Evolutionary conservation across 2,797 vertebrate genomes (phyloP).

Genomic region (Sebastes itinus): DNA sequence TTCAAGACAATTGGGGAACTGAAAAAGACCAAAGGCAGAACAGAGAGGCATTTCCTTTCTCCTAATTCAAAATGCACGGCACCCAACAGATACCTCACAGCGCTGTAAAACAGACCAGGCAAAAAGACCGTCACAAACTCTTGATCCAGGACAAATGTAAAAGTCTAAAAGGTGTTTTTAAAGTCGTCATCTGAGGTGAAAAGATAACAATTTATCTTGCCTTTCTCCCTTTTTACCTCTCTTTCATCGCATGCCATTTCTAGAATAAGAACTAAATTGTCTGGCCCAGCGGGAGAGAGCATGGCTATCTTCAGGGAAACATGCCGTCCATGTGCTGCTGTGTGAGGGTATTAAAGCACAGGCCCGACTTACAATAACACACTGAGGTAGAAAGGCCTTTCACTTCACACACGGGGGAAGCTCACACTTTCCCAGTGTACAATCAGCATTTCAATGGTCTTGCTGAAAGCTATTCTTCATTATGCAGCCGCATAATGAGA

Average conservation of each 20-base stretch:
- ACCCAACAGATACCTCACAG: background rate
- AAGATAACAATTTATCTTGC: background rate
- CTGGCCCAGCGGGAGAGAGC: slow-evolving; percentile 19
- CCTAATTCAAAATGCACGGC: slow-evolving; percentile 16
- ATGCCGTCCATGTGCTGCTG: slow-evolving; percentile 11
- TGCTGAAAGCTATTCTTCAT: slow-evolving; percentile 22
- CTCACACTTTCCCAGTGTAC: slow-evolving; percentile 38
- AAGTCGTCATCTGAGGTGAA: background rate
- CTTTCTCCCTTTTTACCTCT: background rate
- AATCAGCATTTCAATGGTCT: slow-evolving; percentile 47
- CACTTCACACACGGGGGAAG: slow-evolving; percentile 36
- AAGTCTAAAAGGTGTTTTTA: background rate
- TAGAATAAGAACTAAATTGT: slow-evolving; percentile 6
- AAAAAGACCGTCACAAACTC: background rate
- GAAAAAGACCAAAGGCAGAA: slow-evolving; percentile 33
- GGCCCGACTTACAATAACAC: slow-evolving; percentile 45
- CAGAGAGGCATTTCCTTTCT: slow-evolving; percentile 30
- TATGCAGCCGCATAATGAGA: slow-evolving; percentile 6
- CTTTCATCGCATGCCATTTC: background rate
- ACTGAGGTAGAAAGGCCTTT: slow-evolving; percentile 41
- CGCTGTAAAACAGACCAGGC: background rate
- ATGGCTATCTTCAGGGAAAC: slow-evolving; percentile 19
- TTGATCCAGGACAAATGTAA: background rate
- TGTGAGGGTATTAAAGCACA: slow-evolving; percentile 40
- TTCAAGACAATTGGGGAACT: slow-evolving; percentile 45